These are phyloP conservation scores for Agelaius phoeniceus DNA, from an alignment of 2,113 vertebrate species.

Conservation along the genomic window DNA sequence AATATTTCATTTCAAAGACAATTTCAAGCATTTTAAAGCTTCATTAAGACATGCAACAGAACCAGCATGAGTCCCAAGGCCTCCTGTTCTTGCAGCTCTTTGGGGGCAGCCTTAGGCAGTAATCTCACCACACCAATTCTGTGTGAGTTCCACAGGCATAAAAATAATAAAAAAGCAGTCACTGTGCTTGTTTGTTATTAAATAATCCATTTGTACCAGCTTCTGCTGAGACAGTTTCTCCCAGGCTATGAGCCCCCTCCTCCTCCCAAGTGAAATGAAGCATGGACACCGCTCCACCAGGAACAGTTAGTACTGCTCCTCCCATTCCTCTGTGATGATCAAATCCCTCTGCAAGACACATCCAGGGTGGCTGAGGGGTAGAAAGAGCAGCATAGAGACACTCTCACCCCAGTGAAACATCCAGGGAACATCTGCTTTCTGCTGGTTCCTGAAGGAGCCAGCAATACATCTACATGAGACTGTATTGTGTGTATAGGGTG, in stretches of 20 bases:
- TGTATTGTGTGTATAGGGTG: accelerated
- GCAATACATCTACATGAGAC: background rate
- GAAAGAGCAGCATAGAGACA: background rate
- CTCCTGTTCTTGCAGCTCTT: background rate
- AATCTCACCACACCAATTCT: background rate
- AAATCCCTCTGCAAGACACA: background rate
- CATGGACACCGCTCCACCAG: background rate
- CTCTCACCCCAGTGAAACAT: background rate
- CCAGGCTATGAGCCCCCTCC: background rate
- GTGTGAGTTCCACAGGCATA: background rate
- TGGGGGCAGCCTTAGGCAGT: background rate
- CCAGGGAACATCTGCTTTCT: background rate
- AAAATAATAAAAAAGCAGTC: slow-evolving; percentile 21
- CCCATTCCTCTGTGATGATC: background rate
- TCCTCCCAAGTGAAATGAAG: background rate
- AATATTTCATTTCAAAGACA: slow-evolving; percentile 30
- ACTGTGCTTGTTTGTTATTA: background rate
- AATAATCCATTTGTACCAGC: slow-evolving; percentile 1
- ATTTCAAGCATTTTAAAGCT: slow-evolving; percentile 32
- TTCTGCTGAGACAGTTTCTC: background rate
- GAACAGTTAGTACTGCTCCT: background rate
- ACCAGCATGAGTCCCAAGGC: background rate
- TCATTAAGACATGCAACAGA: slow-evolving; percentile 1
- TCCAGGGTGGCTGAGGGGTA: background rate
- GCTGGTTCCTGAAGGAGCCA: background rate